Evolutionary conservation across 2,797 vertebrate genomes (phyloP).

Genomic region (Calcarius lapponicus): DNA sequence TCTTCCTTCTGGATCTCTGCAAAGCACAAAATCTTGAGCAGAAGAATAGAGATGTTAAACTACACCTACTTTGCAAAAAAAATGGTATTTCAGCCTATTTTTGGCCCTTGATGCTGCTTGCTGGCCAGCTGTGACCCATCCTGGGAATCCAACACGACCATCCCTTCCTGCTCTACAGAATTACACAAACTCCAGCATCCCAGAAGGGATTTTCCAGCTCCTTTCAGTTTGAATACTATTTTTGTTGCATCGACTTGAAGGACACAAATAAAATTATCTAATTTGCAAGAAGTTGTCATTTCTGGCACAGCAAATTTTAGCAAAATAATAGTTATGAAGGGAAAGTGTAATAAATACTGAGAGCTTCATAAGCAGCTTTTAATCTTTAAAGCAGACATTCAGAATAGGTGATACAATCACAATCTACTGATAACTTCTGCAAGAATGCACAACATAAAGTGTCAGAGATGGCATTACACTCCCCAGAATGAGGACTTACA

Average conservation of each 20-base stretch:
- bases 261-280: conserved; percentile 2
- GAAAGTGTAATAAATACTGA: not conserved
- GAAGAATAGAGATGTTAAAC: not conserved
- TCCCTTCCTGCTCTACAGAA: conserved; percentile 1
- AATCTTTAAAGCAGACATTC: not conserved
- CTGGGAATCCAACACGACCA: not conserved
- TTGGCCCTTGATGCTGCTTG: not conserved
- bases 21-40: not conserved
- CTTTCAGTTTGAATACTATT: not conserved
- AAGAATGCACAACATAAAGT: not conserved
- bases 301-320: not conserved
- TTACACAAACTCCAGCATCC: not conserved
- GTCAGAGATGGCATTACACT: not conserved
- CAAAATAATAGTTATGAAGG: not conserved
- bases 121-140: not conserved
- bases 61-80: not conserved
- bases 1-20: not conserved
- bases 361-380: not conserved
- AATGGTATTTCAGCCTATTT: not conserved
- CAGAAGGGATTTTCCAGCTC: conserved; percentile 4
- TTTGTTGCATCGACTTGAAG: not conserved
- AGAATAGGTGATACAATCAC: not conserved
- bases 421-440: not conserved
- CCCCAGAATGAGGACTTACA: not conserved
- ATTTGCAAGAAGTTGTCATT: not conserved